phyloP scores from a whole-genome alignment of 2,797 vertebrate genomes.

The Enteromius unitaeniatus region DNA sequence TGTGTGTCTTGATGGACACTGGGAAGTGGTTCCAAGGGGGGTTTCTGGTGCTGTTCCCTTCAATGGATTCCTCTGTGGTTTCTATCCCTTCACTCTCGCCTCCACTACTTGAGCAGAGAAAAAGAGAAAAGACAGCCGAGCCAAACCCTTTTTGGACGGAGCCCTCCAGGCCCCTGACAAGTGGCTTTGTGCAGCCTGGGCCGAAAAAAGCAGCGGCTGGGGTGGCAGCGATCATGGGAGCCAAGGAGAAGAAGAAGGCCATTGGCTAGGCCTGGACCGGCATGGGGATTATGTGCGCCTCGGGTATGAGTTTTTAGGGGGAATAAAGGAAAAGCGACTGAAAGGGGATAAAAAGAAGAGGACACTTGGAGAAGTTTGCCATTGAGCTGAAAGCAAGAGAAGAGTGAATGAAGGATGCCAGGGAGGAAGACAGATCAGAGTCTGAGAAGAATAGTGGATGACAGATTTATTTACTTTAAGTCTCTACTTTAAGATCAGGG shows the following conservation, averaged over 20 bases:
- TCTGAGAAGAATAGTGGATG: not conserved
- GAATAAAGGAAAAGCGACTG: not conserved
- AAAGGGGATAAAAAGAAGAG: constrained; percentile 23
- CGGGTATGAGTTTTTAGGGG: constrained; percentile 17
- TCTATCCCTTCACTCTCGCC: constrained; percentile 24
- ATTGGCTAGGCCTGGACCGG: constrained; percentile 31
- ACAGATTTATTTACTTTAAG: not conserved
- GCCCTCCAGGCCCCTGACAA: constrained; percentile 52
- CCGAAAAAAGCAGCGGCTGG: not conserved
- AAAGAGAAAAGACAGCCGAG: constrained; percentile 32
- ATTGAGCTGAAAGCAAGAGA: constrained; percentile 18
- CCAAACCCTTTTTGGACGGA: constrained; percentile 36
- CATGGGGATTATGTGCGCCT: constrained; percentile 19
- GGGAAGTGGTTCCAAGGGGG: constrained; percentile 54
- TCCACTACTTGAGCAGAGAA: constrained; percentile 39
- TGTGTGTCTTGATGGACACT: constrained; percentile 41
- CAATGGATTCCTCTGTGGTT: constrained; percentile 50
- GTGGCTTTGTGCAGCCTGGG: constrained; percentile 58
- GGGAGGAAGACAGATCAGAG: not conserved
- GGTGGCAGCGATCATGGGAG: constrained; percentile 33
- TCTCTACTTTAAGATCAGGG: not conserved
- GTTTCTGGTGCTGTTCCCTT: constrained; percentile 19
- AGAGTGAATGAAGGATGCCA: not conserved
- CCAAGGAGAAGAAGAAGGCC: constrained; percentile 9
- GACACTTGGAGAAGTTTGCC: constrained; percentile 40